Conservation (phyloP, 2,888 invertebrate species). For the Apamea anceps region DNA sequence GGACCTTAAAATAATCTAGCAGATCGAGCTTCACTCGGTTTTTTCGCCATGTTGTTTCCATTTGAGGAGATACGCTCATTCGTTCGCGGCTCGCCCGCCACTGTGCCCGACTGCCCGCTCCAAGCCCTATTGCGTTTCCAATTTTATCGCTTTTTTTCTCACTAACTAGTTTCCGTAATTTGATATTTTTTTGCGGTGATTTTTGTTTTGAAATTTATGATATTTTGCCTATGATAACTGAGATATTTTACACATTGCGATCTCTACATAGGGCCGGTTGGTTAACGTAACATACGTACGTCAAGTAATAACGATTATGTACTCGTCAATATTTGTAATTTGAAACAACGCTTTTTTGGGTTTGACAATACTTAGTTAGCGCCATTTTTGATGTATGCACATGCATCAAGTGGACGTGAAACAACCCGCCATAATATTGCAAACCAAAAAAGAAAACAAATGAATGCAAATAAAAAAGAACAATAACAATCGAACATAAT, state of each 20-base stretch:
- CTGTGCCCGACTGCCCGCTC: slow-evolving; percentile 40
- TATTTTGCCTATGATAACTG: not conserved
- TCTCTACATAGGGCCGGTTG: not conserved
- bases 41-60: slow-evolving; percentile 74
- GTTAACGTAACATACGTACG: no score
- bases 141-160: slow-evolving; percentile 57
- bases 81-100: slow-evolving; percentile 62
- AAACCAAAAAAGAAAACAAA: not conserved
- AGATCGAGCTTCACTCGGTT: slow-evolving; percentile 26
- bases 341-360: no score
- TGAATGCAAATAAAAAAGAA: not conserved
- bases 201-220: not conserved
- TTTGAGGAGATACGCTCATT: slow-evolving; percentile 78
- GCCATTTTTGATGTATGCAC: no score
- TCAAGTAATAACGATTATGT: no score
- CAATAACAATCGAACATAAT: no score
- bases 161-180: slow-evolving; percentile 55
- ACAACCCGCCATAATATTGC: no score
- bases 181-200: slow-evolving; percentile 24
- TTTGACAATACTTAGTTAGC: no score
- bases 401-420: no score
- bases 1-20: slow-evolving; percentile 8
- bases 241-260: not conserved
- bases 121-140: slow-evolving; percentile 57
- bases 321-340: no score